These are phyloP conservation scores for Loxodonta africana DNA, from an alignment of 2,113 vertebrate species.

Conservation along the genomic window DNA sequence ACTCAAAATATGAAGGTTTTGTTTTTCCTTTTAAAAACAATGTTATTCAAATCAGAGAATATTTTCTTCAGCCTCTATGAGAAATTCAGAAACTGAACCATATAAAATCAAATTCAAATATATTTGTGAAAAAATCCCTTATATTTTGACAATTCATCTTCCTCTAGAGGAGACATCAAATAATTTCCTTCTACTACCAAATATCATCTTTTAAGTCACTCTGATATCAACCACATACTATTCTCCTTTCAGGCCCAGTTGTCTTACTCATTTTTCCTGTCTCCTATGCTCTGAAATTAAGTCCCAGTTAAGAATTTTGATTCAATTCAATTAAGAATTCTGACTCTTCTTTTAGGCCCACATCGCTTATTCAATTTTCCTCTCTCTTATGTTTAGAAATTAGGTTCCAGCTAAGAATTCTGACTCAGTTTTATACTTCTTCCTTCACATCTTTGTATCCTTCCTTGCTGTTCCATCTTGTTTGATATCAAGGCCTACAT, in stretches of 20 bases:
- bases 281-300: not conserved
- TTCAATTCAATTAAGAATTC: not conserved
- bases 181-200: not conserved
- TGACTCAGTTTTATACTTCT: not conserved
- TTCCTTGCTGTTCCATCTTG: not conserved
- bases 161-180: not conserved
- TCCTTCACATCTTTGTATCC: not conserved
- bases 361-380: not conserved
- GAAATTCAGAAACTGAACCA: not conserved
- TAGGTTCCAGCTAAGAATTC: not conserved
- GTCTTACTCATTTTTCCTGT: not conserved
- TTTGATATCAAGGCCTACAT: not conserved
- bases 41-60: not conserved
- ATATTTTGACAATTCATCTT: not conserved
- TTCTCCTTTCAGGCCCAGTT: accelerated
- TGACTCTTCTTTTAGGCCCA: not conserved
- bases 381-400: not conserved
- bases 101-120: not conserved
- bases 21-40: not conserved
- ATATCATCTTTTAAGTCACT: not conserved
- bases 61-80: not conserved
- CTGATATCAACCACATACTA: not conserved
- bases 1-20: not conserved
- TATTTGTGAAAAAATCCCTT: not conserved
- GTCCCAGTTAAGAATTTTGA: not conserved